Conservation (phyloP, 2,888 invertebrate genomes). For the Oithona nana region DNA sequence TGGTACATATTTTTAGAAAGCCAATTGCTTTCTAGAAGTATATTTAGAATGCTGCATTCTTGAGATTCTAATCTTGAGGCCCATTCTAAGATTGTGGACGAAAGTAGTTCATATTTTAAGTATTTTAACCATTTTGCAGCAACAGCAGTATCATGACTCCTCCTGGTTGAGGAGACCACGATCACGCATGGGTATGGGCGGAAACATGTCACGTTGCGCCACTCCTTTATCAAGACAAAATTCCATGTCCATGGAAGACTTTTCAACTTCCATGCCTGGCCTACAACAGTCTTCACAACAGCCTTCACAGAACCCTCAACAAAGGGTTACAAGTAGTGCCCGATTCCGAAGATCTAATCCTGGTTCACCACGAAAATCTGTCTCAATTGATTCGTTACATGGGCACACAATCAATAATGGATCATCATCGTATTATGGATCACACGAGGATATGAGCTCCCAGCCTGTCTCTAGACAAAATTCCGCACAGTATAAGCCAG, state of each 20-base stretch:
- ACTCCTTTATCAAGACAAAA: conserved; percentile 1
- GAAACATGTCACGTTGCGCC: neutral
- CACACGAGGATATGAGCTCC: neutral
- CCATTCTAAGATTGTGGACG: too few species aligned
- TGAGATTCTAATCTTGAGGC: too few species aligned
- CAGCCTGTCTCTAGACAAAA: neutral
- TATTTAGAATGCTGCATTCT: too few species aligned
- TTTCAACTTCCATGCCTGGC: neutral
- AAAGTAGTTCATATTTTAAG: too few species aligned
- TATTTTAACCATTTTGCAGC: too few species aligned
- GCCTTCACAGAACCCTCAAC: neutral
- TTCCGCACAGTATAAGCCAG: neutral
- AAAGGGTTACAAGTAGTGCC: neutral
- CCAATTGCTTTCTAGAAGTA: too few species aligned
- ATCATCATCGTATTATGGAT: too few species aligned
- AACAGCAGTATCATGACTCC: neutral
- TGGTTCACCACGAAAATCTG: neutral
- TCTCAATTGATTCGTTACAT: neutral
- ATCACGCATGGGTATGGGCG: neutral
- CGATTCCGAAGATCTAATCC: neutral
- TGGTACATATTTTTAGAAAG: too few species aligned
- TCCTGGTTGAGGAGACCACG: neutral
- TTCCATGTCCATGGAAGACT: conserved; percentile 6
- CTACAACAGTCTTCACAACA: too few species aligned
- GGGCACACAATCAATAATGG: neutral